These are phyloP conservation scores for Rhagophthalmus giganteus DNA, from an alignment of 2,888 invertebrate species.

Conservation along the genomic window DNA sequence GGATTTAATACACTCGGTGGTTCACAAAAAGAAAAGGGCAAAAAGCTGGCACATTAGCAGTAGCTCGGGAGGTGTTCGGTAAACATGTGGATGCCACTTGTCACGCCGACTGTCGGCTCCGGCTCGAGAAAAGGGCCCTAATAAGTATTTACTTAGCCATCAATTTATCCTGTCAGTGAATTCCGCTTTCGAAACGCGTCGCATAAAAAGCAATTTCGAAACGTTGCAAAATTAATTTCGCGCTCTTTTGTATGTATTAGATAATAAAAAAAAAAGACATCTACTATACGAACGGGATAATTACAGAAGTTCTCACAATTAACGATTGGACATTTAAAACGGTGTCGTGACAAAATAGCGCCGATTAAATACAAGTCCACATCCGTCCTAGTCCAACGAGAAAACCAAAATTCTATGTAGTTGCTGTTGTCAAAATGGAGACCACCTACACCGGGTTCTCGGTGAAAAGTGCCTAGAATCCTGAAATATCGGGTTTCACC, in stretches of 20 bases:
- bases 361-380: too few relatives aligned
- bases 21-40: constrained; percentile 36
- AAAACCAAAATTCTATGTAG: constrained; percentile 25
- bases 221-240: background rate
- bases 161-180: constrained; percentile 42
- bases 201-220: background rate
- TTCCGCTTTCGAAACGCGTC: constrained; percentile 1
- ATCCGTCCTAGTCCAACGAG: too few relatives aligned
- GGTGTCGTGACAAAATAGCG: too few relatives aligned
- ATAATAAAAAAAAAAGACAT: constrained; percentile 19
- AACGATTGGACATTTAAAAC: too few relatives aligned
- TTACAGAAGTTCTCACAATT: too few relatives aligned
- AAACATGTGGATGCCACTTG: constrained; percentile 55
- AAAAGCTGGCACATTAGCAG: constrained; percentile 31
- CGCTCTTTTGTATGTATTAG: background rate
- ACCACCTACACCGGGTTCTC: constrained; percentile 38
- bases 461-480: constrained; percentile 29
- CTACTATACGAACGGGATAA: too few relatives aligned
- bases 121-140: constrained; percentile 33
- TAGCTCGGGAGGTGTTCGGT: constrained; percentile 39
- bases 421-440: constrained; percentile 27
- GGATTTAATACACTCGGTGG: constrained; percentile 29
- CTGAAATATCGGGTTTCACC: constrained; percentile 48
- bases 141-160: constrained; percentile 52
- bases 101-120: constrained; percentile 38